Base-by-base conservation (phyloP, 2,888 invertebrate species). In the Carabus problematicus region DNA sequence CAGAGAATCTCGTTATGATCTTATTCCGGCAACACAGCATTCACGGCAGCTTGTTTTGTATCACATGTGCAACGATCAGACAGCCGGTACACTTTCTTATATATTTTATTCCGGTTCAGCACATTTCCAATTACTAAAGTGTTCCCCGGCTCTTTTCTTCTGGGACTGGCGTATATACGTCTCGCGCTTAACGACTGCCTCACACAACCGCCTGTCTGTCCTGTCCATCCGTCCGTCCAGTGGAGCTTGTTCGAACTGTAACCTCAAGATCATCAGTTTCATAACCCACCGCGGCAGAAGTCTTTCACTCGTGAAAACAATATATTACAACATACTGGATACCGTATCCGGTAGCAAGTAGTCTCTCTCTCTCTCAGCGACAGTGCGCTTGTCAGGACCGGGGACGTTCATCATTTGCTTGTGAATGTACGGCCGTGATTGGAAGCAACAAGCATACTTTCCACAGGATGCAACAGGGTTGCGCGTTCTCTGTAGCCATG, bases 81-180 rank as follows among this genome's bases (percentile, higher is more conserved):
- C 75, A 76, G 74, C 75, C 77, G 77, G 75, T 74, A 77, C 76
- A 78, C 77, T 79, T 79, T 78, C 78, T 78, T 79, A 79, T 79
- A 78, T 79, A 78, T 79, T 79, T 79, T 78, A 78, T 80, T 79
- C 79, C 78, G 77, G 75, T 76, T 77, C 78, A 77, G 77, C 76
- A 78, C 78, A 76, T 79, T 79, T 80, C 79, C 80, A 80, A 80
- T 79, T 80, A 80, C 77, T 74, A 75, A 77, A 77, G 77, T 77
- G 78, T 77, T 78, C 76, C n/a, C 74, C 75, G 74, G 74, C 74
- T 75, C 75, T 72, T 72, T 60, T 58, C 62, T 70, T 66, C 16
- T 47, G 59, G 59, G 66, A 49, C 66, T 47, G 54, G 49, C 19
- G 54, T 49, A 40, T 67, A 49, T 60, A 60, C 52, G 52, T 54